phyloP scores from a whole-genome alignment of 2,888 invertebrate genomes.

The Mantis religiosa region DNA sequence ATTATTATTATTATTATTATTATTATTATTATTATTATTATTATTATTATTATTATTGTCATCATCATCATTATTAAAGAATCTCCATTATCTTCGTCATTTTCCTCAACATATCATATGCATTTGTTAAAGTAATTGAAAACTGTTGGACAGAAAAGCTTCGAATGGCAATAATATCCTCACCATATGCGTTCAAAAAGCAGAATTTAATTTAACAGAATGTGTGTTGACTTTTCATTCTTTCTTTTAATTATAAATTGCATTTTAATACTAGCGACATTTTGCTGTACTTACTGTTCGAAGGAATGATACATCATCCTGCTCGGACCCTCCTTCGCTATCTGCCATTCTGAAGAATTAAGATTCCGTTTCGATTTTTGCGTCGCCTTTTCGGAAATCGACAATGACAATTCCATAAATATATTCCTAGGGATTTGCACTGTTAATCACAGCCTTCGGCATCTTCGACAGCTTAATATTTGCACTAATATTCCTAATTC shows the following conservation, averaged over 20 bases:
- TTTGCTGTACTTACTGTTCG: slow-evolving; percentile 79
- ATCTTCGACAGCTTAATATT: not conserved
- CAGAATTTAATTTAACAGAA: too few relatives aligned
- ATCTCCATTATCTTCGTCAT: not conserved
- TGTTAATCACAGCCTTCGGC: not conserved
- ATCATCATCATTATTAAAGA: too few relatives aligned
- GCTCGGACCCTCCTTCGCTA: slow-evolving; percentile 94
- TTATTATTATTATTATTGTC: too few relatives aligned
- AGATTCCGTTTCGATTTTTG: not conserved
- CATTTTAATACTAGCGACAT: slow-evolving; percentile 13
- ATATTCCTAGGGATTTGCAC: not conserved
- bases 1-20: not conserved
- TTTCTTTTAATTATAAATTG: not conserved
- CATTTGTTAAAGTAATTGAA: not conserved
- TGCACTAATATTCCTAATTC: not conserved
- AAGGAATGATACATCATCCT: slow-evolving; percentile 99
- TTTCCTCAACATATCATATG: not conserved
- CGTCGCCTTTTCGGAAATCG: not conserved
- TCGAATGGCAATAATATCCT: too few relatives aligned
- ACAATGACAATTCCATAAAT: not conserved
- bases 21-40: too few relatives aligned
- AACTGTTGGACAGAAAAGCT: not conserved
- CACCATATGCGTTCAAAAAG: too few relatives aligned
- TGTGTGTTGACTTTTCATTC: too few relatives aligned
- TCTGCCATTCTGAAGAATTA: slow-evolving; percentile 65